Conservation (phyloP, 2,888 invertebrate species). For the Meteorus cinctellus region DNA sequence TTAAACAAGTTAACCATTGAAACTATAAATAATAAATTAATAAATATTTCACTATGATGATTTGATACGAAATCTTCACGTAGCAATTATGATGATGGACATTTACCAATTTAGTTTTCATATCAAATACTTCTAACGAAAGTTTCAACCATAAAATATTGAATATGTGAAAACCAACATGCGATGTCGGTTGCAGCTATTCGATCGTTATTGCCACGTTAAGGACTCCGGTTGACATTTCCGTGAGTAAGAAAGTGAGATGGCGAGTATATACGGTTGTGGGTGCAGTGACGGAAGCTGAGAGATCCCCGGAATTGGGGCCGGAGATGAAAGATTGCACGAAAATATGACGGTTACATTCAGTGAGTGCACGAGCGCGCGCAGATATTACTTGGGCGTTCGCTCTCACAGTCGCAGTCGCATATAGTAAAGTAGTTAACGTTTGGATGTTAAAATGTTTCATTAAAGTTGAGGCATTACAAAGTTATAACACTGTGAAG, state of each 20-base stretch:
- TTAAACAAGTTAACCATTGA: neutral
- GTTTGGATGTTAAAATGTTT: slow-evolving; percentile 38
- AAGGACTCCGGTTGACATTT: slow-evolving; percentile 25
- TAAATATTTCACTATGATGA: neutral
- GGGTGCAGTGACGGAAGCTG: neutral
- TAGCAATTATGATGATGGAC: neutral
- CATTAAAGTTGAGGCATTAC: slow-evolving; percentile 37
- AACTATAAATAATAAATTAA: neutral
- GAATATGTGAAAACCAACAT: slow-evolving; percentile 1
- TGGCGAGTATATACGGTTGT: neutral
- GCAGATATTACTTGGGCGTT: slow-evolving; percentile 12
- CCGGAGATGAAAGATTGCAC: slow-evolving; percentile 24
- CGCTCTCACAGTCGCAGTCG: slow-evolving; percentile 9
- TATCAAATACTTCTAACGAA: neutral
- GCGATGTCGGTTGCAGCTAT: slow-evolving; percentile 16
- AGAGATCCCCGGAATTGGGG: neutral
- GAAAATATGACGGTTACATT: slow-evolving; percentile 22
- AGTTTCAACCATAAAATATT: slow-evolving; percentile 46
- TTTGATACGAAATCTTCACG: neutral
- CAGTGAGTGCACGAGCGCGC: slow-evolving; percentile 6
- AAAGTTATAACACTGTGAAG: slow-evolving; percentile 25
- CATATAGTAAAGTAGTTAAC: neutral
- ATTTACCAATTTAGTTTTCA: neutral
- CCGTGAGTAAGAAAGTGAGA: slow-evolving; percentile 10
- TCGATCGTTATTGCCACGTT: slow-evolving; percentile 10